Evolutionary conservation across 1,140 invertebrate genomes (phyloP), one percentile per base, ranked within the genome.

Genomic region (Bombyx mandarina): DNA sequence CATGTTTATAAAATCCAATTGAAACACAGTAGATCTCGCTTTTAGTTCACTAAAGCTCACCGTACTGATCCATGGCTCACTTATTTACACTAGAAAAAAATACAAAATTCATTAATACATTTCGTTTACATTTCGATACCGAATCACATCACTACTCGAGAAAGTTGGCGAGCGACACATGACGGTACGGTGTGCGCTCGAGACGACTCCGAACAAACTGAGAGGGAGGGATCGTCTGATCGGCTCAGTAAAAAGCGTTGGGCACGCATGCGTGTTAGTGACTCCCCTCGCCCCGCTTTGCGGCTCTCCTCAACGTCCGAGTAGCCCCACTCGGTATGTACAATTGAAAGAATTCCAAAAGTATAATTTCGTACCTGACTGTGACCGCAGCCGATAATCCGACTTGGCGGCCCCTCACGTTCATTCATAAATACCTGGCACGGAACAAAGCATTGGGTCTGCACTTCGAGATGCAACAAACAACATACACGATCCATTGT

Each of bases 331-430:
- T 75, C 74, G 58, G 62, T 67, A 66, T 43, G 62, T 65, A 75
- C 63, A 77, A 76, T 82, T 78, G 69, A 84, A 86, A 85, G 80
- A 85, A 86, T 86, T 86, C 72, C 76, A 74, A 84, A 82, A 84
- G 83, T 81, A 73, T 85, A 82, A 82, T 83, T 84, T 86, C 79
- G 73, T 86, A 86, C 83, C 83, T 86, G 83, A 72, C 77, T 77
- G 73, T 77, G 72, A 71, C 71, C 72, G 75, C 77, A 69, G 62
- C 68, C 69, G 76, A 76, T 71, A 71, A 72, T 74, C 71, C 67
- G 72, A 63, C 65, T 73, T 72, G 70, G 67, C 71, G 63, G 69
- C 62, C 70, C 73, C 73, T 80, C 81, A 82, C 83, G 83, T 86
- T 83, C 83, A 86, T 86, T 86, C 82, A 86, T 85, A 82, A 86